phyloP scores from a whole-genome alignment of 2,888 invertebrate genomes.

The Pseudoips prasinana region DNA sequence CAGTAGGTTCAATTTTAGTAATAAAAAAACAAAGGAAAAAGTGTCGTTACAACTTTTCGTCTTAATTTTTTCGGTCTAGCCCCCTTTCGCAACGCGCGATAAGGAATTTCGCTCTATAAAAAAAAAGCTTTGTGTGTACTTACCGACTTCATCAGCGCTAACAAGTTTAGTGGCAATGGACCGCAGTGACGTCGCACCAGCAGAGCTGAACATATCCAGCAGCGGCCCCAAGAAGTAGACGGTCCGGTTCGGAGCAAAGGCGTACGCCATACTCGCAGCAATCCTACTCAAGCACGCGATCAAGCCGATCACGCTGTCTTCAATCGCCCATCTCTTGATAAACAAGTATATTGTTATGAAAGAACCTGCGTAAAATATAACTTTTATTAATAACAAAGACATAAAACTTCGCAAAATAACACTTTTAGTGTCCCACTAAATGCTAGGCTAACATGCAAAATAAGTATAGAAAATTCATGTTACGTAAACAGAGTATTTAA shows the following conservation, averaged over 20 bases:
- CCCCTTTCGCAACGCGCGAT: too few species aligned
- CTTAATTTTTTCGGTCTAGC: too few species aligned
- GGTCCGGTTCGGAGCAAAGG: slow-evolving; percentile 66
- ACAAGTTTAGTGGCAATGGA: slow-evolving; percentile 82
- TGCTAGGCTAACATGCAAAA: too few species aligned
- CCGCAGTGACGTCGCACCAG: slow-evolving; percentile 79
- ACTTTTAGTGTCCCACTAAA: too few species aligned
- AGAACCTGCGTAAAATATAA: slow-evolving; percentile 55
- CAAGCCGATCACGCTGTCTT: slow-evolving; percentile 75
- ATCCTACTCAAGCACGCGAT: slow-evolving; percentile 78
- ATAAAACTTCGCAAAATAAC: slow-evolving; percentile 1
- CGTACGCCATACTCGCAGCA: slow-evolving; percentile 74
- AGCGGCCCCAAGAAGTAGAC: slow-evolving; percentile 78
- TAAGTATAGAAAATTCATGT: too few species aligned
- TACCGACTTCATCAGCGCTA: slow-evolving; percentile 79
- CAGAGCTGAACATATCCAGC: slow-evolving; percentile 80
- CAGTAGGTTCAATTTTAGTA: too few species aligned
- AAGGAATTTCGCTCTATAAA: too few species aligned
- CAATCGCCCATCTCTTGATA: slow-evolving; percentile 73
- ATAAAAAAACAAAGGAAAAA: too few species aligned
- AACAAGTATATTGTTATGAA: slow-evolving; percentile 78
- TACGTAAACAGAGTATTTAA: too few species aligned
- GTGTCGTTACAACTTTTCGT: too few species aligned
- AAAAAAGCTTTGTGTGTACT: too few species aligned
- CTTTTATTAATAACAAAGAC: too few species aligned